Evolutionary conservation across 2,888 invertebrate genomes (phyloP).

Genomic region (Neoitamus cyanurus): DNA sequence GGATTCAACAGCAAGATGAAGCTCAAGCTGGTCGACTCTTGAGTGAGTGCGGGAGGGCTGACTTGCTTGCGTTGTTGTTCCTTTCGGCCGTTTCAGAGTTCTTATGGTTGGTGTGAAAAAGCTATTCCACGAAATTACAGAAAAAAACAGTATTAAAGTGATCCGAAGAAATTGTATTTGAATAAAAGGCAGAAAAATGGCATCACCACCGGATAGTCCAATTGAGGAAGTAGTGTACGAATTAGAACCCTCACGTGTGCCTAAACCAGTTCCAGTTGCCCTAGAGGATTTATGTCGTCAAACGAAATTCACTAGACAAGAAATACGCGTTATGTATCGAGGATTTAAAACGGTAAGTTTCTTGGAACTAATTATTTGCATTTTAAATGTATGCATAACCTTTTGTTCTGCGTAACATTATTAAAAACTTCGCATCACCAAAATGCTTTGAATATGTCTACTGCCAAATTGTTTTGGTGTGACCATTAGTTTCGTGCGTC

Average conservation of each 20-base stretch:
- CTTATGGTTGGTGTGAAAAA: background rate
- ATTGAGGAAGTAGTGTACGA: conserved; percentile 89
- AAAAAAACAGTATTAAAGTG: background rate
- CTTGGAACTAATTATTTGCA: background rate
- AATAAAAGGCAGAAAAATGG: conserved; percentile 69
- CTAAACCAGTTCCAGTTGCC: conserved; percentile 86
- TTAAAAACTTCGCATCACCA: no score
- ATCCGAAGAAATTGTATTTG: background rate
- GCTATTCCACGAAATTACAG: background rate
- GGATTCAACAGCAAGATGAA: background rate
- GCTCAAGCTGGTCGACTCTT: background rate
- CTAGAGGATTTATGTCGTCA: conserved; percentile 91
- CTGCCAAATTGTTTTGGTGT: no score
- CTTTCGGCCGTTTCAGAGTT: background rate
- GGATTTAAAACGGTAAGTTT: conserved; percentile 81
- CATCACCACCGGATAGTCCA: conserved; percentile 87
- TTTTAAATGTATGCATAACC: no score
- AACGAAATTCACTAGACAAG: conserved; percentile 94
- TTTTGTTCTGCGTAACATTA: no score
- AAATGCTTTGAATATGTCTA: no score
- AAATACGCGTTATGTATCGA: conserved; percentile 96
- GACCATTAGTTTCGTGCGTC: no score
- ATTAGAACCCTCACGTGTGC: conserved; percentile 80
- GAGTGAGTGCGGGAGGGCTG: background rate
- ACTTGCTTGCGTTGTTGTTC: background rate